Evolutionary conservation across 2,888 invertebrate species (phyloP).

Genomic region (Zygothrica quintamaculata): DNA sequence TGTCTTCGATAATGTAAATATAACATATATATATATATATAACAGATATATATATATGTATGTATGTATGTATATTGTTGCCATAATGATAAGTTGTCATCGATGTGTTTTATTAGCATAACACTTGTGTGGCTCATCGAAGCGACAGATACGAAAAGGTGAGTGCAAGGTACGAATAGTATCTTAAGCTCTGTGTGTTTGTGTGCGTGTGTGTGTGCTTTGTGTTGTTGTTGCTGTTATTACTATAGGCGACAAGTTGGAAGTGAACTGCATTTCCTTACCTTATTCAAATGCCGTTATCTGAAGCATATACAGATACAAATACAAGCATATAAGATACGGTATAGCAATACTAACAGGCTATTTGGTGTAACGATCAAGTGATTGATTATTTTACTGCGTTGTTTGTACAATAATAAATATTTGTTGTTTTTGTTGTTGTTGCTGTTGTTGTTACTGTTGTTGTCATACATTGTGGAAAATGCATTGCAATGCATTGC

Average conservation of each 20-base stretch:
- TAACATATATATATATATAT: slow-evolving; percentile 38
- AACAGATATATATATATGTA: slow-evolving; percentile 27
- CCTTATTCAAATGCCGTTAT: slow-evolving; percentile 77
- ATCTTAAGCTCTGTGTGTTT: slow-evolving; percentile 16
- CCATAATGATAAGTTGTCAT: slow-evolving; percentile 57
- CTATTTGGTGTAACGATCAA: slow-evolving; percentile 76
- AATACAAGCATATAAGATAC: slow-evolving; percentile 11
- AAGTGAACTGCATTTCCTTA: slow-evolving; percentile 62
- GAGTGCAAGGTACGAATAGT: slow-evolving; percentile 36
- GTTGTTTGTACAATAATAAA: slow-evolving; percentile 67
- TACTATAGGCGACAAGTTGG: slow-evolving; percentile 60
- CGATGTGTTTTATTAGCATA: slow-evolving; percentile 81
- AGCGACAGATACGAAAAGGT: slow-evolving; percentile 34
- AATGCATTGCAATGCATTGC: too few species aligned
- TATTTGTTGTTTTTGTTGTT: slow-evolving; percentile 69
- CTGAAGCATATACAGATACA: slow-evolving; percentile 36
- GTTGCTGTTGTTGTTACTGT: too few species aligned
- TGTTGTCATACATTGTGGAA: too few species aligned
- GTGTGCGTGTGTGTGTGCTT: slow-evolving; percentile 11
- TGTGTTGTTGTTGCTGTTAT: too few species aligned
- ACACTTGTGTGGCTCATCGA: slow-evolving; percentile 69
- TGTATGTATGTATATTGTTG: slow-evolving; percentile 31
- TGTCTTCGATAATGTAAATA: slow-evolving; percentile 60
- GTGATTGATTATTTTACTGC: slow-evolving; percentile 77
- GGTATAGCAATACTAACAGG: slow-evolving; percentile 40